These are phyloP conservation scores for Hyles lineata DNA, from an alignment of 2,888 invertebrate species.

Conservation along the genomic window DNA sequence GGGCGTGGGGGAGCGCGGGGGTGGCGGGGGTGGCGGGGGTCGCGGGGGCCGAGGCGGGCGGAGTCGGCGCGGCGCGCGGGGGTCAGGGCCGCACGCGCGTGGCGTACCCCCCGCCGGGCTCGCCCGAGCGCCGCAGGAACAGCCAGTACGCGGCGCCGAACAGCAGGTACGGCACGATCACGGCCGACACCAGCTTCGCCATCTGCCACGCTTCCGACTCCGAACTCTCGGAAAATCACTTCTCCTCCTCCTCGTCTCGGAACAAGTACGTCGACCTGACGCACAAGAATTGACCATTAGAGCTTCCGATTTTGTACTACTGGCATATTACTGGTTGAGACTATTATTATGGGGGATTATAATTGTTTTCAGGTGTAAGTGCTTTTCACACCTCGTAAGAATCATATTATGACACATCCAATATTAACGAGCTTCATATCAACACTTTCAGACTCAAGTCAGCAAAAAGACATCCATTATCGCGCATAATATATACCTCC, in stretches of 20 bases:
- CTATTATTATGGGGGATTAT: no score
- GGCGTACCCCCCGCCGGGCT: constrained; percentile 30
- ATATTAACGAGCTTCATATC: neutral
- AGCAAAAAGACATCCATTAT: no score
- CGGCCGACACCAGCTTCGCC: constrained; percentile 61
- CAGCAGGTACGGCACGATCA: constrained; percentile 70
- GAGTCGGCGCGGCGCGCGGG: constrained; percentile 22
- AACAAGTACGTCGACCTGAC: constrained; percentile 94
- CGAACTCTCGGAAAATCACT: constrained; percentile 76
- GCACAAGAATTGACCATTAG: neutral
- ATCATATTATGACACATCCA: neutral
- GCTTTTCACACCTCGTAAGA: no score
- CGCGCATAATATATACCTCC: no score
- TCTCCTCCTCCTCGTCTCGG: constrained; percentile 90
- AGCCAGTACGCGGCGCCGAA: constrained; percentile 66
- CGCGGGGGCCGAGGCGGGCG: neutral
- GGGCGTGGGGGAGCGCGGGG: neutral
- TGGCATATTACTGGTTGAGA: no score
- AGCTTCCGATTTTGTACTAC: no score
- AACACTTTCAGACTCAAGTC: neutral
- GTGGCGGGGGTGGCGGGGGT: neutral
- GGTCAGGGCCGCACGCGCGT: constrained; percentile 24
- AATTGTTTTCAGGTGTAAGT: no score
- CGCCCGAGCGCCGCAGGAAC: constrained; percentile 55
- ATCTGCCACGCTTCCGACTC: constrained; percentile 80